Evolutionary conservation across 2,888 invertebrate genomes (phyloP), one percentile per base, ranked within the genome.

Genomic region (Dicyrtomina minuta): DNA sequence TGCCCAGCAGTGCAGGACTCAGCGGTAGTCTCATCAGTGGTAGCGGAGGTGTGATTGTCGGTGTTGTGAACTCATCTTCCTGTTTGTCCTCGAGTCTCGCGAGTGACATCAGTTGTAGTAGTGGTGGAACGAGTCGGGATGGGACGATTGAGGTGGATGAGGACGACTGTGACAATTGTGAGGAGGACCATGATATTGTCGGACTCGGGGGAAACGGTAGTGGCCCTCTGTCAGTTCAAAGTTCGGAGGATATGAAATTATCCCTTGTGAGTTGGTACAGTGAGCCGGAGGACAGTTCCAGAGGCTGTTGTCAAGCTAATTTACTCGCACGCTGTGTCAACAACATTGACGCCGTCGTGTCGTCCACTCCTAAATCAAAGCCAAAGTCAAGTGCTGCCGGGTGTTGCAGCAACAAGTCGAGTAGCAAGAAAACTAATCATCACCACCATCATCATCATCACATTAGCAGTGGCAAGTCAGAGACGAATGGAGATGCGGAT

Each of bases 211-310:
- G 20, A 24, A 15, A 58, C 44, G 26, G 61, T 41, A 66, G 66
- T 65, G 64, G 17, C 33, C 43, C 56, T 17, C 43, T 59, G 10
- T 76, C 73, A 22, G 73, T 75, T 12, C 72, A 73, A 24, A 70
- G 73, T 27, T 74, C 72, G 13, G 75, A 75, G 1, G 77, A 77
- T 44, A 78, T 78, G 78, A 73, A 74, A 51, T 68, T 78, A 10
- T 78, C 78, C 46, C 71, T 78, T 24, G 75, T 78, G 2, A 78
- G 78, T 65, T 78, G 78, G 78, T 78, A 76, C 70, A 73, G 73
- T 58, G 78, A 78, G 43, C 78, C 78, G 12, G 78, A 77, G 26
- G 75, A 71, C 27, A n/a, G 41, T 10, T 17, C 65, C 0, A 27
- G 55, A 43, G 33, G 70, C 68, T 66, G 75, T 68, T 69, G 74